Percentiles rank a stretch among this genome's conserved stretches.
These are phyloP conservation scores for Drosophila yooni DNA, from an alignment of 2,888 invertebrate genomes.

Conservation along the genomic window DNA sequence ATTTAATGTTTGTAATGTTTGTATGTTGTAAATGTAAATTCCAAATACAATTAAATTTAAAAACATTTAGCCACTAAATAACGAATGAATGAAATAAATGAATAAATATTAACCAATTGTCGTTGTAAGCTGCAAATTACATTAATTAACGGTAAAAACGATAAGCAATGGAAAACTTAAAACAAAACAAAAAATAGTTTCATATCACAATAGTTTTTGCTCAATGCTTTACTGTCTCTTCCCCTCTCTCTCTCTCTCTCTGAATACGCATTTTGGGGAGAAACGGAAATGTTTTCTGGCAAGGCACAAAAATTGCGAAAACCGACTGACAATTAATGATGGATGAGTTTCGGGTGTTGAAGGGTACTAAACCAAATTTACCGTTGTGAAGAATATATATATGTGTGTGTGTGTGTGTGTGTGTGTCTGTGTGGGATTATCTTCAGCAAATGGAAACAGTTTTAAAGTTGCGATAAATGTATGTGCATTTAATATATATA, in stretches of 20 bases:
- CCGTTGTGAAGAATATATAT: constrained; percentile 24
- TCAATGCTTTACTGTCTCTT: background rate
- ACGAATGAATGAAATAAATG: constrained; percentile 59
- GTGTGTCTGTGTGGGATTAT: constrained; percentile 19
- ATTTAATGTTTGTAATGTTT: constrained; percentile 78
- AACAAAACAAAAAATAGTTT: background rate
- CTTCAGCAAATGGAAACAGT: constrained; percentile 13
- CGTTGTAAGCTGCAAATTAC: constrained; percentile 47
- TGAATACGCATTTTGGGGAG: background rate
- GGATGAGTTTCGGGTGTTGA: constrained; percentile 65
- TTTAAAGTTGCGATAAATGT: constrained; percentile 9
- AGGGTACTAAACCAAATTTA: constrained; percentile 50
- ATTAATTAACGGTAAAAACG: constrained; percentile 41
- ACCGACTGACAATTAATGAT: constrained; percentile 77
- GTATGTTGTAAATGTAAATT: constrained; percentile 69
- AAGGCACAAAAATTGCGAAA: constrained; percentile 17
- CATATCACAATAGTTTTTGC: constrained; percentile 23
- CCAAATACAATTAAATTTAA: constrained; percentile 44
- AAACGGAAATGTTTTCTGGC: constrained; percentile 9
- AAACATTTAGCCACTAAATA: constrained; percentile 45
- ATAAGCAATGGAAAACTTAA: constrained; percentile 18
- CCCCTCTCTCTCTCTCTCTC: constrained; percentile 1
- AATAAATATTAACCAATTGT: constrained; percentile 60
- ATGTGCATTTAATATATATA: background rate
- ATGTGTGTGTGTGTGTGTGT: background rate